These are phyloP conservation scores for Eulemur albifrons DNA, from an alignment of 2,797 vertebrate species.

Conservation along the genomic window DNA sequence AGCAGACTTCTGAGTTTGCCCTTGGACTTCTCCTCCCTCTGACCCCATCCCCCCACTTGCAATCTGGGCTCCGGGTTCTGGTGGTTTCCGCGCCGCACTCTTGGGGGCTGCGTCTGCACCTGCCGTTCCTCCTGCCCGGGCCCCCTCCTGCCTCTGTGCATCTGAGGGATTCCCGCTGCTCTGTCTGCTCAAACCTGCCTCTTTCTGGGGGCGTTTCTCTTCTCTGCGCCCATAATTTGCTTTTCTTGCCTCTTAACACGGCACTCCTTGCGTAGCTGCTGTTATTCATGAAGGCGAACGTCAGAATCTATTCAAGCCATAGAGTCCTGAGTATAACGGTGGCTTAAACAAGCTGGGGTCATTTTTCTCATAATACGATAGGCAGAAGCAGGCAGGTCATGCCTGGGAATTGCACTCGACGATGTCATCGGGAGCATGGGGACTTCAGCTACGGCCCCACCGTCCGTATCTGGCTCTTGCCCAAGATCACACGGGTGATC, in stretches of 20 bases:
- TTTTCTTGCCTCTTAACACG: not conserved
- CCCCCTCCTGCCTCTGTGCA: not conserved
- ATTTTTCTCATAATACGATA: not conserved
- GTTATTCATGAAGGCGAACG: not conserved
- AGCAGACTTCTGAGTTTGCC: not conserved
- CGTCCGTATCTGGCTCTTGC: not conserved
- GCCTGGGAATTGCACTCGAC: no score
- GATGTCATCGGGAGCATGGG: accelerated
- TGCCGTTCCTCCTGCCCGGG: not conserved
- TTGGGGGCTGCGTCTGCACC: not conserved
- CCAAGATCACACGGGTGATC: not conserved
- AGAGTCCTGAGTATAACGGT: not conserved
- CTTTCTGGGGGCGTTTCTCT: not conserved
- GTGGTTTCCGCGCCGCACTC: accelerated
- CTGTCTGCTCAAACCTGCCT: not conserved
- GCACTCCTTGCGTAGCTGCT: not conserved
- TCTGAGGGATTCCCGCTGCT: not conserved
- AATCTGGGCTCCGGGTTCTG: accelerated
- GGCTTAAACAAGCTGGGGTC: no score
- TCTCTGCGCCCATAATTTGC: not conserved
- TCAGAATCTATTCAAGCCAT: not conserved
- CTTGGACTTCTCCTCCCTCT: no score
- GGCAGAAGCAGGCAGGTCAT: not conserved
- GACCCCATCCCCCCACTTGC: not conserved
- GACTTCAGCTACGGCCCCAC: accelerated